Conservation (phyloP, 2,113 vertebrate genomes). For the Brachyhypopomus gauderio region DNA sequence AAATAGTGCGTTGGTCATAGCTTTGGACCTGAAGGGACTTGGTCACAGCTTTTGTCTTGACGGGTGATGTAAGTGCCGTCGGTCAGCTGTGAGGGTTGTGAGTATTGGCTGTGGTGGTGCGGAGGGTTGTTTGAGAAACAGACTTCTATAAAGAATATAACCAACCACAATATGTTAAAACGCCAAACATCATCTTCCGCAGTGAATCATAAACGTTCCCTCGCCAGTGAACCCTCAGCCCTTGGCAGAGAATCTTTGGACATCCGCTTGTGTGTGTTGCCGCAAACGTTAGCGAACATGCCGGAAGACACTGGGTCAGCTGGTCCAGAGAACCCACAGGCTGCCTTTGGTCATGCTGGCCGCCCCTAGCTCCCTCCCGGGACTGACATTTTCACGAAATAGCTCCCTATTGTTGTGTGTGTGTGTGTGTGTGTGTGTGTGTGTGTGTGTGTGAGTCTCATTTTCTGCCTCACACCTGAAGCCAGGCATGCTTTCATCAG, state of each 20-base stretch:
- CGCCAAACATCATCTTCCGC: not conserved
- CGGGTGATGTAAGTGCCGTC: conserved; percentile 33
- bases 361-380: conserved; percentile 65
- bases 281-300: conserved; percentile 24
- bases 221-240: not conserved
- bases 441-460: conserved; percentile 55
- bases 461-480: conserved; percentile 74
- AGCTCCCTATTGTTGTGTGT: conserved; percentile 69
- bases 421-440: conserved; percentile 62
- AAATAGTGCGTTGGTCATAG: conserved; percentile 52
- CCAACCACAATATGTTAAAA: not conserved
- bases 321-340: not conserved
- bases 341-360: conserved; percentile 69
- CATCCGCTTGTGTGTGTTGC: not conserved
- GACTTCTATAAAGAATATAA: not conserved
- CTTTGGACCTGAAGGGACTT: conserved; percentile 58
- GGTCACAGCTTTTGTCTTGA: conserved; percentile 59
- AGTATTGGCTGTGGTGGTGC: not conserved
- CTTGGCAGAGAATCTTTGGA: conserved; percentile 2
- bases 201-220: not conserved
- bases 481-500: conserved; percentile 75
- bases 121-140: not conserved
- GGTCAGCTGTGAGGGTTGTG: conserved; percentile 13
- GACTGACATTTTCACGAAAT: conserved; percentile 75
- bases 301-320: conserved; percentile 24